phyloP scores from a whole-genome alignment of 2,888 invertebrate species.

The Nemapogon koenigi region DNA sequence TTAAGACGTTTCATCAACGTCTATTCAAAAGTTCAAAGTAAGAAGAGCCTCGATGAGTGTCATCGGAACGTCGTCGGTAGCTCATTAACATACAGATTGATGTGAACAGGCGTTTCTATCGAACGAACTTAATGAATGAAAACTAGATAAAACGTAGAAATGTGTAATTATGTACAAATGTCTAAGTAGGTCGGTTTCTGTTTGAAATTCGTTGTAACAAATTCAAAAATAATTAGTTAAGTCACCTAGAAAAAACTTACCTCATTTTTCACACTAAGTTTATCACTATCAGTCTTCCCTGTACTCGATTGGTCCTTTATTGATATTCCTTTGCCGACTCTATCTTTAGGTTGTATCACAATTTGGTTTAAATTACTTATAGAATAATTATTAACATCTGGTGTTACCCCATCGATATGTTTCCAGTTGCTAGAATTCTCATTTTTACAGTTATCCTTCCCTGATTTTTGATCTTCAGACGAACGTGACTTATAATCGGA shows the following conservation, averaged over 20 bases:
- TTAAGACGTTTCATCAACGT: constrained; percentile 14
- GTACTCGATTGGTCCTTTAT: constrained; percentile 31
- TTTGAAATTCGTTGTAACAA: too few relatives aligned
- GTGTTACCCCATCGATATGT: constrained; percentile 28
- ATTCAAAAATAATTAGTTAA: too few relatives aligned
- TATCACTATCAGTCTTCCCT: constrained; percentile 42
- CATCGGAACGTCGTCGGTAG: constrained; percentile 21
- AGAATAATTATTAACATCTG: constrained; percentile 49
- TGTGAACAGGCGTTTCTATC: too few relatives aligned
- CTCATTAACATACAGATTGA: constrained; percentile 56
- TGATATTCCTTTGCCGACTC: constrained; percentile 33
- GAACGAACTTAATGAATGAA: too few relatives aligned
- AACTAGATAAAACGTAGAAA: too few relatives aligned
- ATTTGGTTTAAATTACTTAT: constrained; percentile 38
- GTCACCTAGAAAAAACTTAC: constrained; percentile 32
- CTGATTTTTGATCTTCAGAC: constrained; percentile 41
- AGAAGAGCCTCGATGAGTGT: constrained; percentile 23
- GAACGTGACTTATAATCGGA: constrained; percentile 45
- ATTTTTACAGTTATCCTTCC: constrained; percentile 48
- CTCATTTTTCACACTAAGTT: constrained; percentile 35
- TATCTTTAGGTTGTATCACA: constrained; percentile 13
- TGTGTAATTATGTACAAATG: too few relatives aligned
- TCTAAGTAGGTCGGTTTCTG: too few relatives aligned
- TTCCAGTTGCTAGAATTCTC: constrained; percentile 51
- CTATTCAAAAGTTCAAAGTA: constrained; percentile 21